Percentiles rank a stretch among this genome's conserved stretches.
Conservation (phyloP, 2,113 vertebrate genomes). For the Struthio camelus region DNA sequence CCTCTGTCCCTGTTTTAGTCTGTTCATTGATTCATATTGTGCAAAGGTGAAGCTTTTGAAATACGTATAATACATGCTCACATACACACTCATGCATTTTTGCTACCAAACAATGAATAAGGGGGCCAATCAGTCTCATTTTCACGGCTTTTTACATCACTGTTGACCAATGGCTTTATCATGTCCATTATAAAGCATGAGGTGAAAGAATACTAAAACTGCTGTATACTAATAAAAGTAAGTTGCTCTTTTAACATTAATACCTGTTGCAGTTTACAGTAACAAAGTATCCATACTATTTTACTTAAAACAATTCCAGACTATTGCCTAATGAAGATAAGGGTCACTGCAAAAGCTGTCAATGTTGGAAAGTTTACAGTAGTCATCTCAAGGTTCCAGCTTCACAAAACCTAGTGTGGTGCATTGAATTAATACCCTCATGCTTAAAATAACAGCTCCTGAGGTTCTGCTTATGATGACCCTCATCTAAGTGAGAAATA, state of each 20-base stretch:
- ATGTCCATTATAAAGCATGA: conserved; percentile 8
- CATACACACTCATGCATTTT: background rate
- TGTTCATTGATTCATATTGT: background rate
- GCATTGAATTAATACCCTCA: background rate
- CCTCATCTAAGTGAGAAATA: conserved; percentile 5
- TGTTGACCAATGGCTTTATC: background rate
- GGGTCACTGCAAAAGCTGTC: conserved; percentile 18
- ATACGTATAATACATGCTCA: background rate
- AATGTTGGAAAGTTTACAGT: conserved; percentile 25
- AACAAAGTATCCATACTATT: background rate
- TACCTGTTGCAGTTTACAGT: background rate
- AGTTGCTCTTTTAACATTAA: conserved; percentile 19
- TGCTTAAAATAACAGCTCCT: conserved; percentile 28
- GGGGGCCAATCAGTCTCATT: background rate
- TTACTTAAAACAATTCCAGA: background rate
- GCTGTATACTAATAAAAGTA: conserved; percentile 27
- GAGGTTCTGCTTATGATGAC: background rate
- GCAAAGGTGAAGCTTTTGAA: background rate
- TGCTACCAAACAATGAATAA: background rate
- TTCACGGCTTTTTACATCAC: conserved; percentile 12
- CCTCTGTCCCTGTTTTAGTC: background rate
- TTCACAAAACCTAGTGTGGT: conserved; percentile 51
- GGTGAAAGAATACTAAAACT: background rate
- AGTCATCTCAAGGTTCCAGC: background rate
- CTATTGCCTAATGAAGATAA: conserved; percentile 30